Conservation (phyloP, 2,113 vertebrate species). For the Ramphastos sulfuratus region DNA sequence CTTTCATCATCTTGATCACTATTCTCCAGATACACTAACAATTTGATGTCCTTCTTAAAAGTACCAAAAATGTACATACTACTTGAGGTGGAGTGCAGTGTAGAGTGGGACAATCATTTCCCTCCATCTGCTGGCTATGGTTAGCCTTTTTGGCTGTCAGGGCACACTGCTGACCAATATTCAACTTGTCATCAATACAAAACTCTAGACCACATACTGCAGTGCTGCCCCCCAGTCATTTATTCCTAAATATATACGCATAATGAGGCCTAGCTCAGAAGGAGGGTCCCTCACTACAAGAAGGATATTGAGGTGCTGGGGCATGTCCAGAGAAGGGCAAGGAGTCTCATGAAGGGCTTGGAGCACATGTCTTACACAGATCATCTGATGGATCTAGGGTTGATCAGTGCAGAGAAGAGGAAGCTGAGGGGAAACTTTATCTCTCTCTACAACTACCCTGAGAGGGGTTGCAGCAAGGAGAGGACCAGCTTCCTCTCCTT, state of each 20-base stretch:
- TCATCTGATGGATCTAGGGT: too few species aligned
- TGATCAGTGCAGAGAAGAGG: too few species aligned
- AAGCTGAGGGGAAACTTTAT: too few species aligned
- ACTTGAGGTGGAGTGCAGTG: neutral
- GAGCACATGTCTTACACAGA: too few species aligned
- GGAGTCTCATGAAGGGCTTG: too few species aligned
- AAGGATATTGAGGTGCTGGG: too few species aligned
- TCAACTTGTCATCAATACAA: neutral
- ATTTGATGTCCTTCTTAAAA: neutral
- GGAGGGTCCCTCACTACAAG: neutral
- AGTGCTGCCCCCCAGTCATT: neutral
- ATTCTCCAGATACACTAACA: neutral
- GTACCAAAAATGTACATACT: neutral
- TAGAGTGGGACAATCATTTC: neutral
- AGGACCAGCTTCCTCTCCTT: too few species aligned
- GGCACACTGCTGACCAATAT: neutral
- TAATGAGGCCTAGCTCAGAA: neutral
- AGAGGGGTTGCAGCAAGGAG: too few species aligned
- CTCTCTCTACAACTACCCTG: too few species aligned
- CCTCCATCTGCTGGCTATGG: accelerated
- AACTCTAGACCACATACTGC: neutral
- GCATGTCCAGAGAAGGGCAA: too few species aligned
- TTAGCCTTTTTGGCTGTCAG: neutral
- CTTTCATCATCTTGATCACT: neutral
- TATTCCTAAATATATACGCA: neutral